Evolutionary conservation across 2,888 invertebrate species (phyloP).

Genomic region (Heliconius cydno): DNA sequence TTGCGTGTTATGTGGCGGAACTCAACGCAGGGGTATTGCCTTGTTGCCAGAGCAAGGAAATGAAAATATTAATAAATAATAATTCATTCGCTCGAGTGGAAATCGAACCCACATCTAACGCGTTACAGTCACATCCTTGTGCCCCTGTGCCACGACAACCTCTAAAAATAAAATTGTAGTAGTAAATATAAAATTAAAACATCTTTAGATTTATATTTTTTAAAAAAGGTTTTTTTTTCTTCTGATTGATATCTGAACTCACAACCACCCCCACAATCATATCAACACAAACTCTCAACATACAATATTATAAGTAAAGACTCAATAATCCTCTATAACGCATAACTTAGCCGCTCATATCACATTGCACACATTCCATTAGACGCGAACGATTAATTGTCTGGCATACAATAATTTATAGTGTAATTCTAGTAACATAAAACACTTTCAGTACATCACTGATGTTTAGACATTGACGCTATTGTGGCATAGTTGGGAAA

Average conservation of each 20-base stretch:
- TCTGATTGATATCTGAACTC: not conserved
- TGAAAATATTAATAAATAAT: not conserved
- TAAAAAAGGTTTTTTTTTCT: no score
- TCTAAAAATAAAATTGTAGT: no score
- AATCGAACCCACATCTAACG: not conserved
- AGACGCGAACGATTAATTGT: constrained; percentile 33
- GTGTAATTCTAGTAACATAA: constrained; percentile 42
- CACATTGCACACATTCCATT: constrained; percentile 45
- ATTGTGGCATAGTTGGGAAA: not conserved
- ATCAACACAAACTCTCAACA: constrained; percentile 6
- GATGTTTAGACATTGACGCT: constrained; percentile 11
- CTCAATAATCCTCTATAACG: constrained; percentile 16
- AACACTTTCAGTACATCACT: constrained; percentile 35
- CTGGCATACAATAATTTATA: constrained; percentile 40
- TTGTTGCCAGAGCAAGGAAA: not conserved
- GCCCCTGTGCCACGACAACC: not conserved
- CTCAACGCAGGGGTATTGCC: no score
- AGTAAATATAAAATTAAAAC: no score
- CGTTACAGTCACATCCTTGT: not conserved
- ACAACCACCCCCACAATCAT: not conserved
- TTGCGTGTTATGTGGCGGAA: no score
- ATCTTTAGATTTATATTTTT: no score
- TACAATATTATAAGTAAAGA: not conserved
- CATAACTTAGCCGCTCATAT: constrained; percentile 41
- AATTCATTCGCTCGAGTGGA: not conserved